Evolutionary conservation across 2,888 invertebrate species (phyloP).

Genomic region (Homarus gammarus): DNA sequence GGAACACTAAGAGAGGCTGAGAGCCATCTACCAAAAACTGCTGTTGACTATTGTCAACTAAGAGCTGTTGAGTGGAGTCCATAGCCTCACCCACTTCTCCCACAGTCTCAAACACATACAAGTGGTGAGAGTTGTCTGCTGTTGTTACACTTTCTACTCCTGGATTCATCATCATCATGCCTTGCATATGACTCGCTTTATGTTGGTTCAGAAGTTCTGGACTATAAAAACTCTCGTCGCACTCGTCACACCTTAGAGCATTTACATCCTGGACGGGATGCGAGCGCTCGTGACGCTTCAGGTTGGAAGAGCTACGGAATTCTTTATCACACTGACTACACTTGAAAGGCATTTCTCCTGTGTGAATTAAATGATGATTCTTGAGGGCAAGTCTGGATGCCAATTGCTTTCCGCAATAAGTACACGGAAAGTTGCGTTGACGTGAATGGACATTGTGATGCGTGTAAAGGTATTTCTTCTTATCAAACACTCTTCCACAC

Average conservation of each 20-base stretch:
- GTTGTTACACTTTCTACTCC: conserved; percentile 53
- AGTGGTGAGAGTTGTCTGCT: conserved; percentile 61
- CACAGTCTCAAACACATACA: conserved; percentile 74
- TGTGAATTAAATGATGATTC: conserved; percentile 74
- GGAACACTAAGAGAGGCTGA: conserved; percentile 73
- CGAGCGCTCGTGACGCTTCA: conserved; percentile 68
- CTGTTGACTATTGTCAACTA: conserved; percentile 72
- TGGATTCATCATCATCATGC: conserved; percentile 75
- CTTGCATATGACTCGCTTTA: conserved; percentile 69
- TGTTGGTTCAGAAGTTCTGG: conserved; percentile 64
- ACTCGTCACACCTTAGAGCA: conserved; percentile 61
- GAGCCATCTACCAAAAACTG: conserved; percentile 72
- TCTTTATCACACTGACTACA: conserved; percentile 70
- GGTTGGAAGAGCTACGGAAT: conserved; percentile 74
- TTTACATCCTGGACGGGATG: conserved; percentile 61
- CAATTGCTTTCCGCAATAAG: conserved; percentile 71
- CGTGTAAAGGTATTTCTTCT: conserved; percentile 75
- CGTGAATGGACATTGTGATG: conserved; percentile 74
- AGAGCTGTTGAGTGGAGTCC: conserved; percentile 64
- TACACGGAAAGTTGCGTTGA: conserved; percentile 69
- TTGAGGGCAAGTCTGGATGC: conserved; percentile 74
- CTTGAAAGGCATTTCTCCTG: conserved; percentile 75
- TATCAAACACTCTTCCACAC: conserved; percentile 75
- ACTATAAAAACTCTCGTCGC: conserved; percentile 65
- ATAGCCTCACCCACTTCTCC: conserved; percentile 71